These are phyloP conservation scores for Seriola rivoliana DNA, from an alignment of 2,113 vertebrate genomes.

Conservation along the genomic window DNA sequence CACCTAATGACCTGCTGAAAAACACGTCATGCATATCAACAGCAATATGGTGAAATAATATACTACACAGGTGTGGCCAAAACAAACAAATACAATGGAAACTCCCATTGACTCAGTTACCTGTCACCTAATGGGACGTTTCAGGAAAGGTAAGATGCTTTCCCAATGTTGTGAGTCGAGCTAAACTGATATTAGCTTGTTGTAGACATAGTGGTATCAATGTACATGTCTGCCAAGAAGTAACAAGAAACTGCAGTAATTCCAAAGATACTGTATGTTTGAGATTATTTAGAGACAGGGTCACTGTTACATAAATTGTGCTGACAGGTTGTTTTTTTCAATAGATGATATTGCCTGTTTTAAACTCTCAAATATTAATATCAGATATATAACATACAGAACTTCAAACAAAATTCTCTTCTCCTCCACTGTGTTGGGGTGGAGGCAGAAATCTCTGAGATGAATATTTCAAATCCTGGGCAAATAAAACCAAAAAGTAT, in stretches of 20 bases:
- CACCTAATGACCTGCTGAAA: not conserved
- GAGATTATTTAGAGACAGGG: not conserved
- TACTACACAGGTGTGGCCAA: not conserved
- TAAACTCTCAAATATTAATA: no score
- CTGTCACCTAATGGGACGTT: not conserved
- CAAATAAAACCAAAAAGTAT: no score
- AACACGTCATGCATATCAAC: not conserved
- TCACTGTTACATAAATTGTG: no score
- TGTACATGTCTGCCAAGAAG: not conserved
- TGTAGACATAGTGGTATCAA: not conserved
- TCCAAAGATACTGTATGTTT: not conserved
- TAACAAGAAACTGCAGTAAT: not conserved
- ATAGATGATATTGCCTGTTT: no score
- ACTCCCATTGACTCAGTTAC: not conserved
- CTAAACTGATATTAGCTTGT: not conserved
- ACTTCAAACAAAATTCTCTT: no score
- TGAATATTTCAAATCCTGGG: no score
- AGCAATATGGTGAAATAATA: conserved; percentile 11
- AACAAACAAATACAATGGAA: not conserved
- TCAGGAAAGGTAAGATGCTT: not conserved
- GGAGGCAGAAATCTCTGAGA: no score
- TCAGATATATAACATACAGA: no score
- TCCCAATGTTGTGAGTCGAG: not conserved
- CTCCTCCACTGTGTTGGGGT: no score
- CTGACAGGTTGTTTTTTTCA: not conserved